phyloP scores from a whole-genome alignment of 2,888 invertebrate genomes.

The Polyommatus icarus region DNA sequence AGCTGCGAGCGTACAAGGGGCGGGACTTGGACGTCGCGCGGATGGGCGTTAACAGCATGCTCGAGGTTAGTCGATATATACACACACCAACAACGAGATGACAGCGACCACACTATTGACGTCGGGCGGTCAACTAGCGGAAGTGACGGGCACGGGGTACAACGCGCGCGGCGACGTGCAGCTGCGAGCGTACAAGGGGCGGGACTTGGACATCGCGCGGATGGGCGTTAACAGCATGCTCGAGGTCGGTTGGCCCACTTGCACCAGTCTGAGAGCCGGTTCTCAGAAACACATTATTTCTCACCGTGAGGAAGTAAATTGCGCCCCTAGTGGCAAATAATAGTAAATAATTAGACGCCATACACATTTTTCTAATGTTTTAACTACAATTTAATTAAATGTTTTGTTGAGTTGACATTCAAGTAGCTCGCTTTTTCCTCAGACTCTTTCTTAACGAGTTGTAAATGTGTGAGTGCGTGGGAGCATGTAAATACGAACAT shows the following conservation, averaged over 20 bases:
- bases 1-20: conserved; percentile 84
- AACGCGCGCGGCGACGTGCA: conserved; percentile 92
- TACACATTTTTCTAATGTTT: too few relatives aligned
- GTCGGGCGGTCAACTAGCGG: conserved; percentile 94
- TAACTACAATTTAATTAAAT: neutral
- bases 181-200: conserved; percentile 83
- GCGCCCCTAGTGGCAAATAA: too few relatives aligned
- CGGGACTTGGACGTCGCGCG: conserved; percentile 87
- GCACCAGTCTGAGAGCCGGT: too few relatives aligned
- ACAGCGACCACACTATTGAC: conserved; percentile 97
- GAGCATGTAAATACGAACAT: neutral
- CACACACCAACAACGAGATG: conserved; percentile 99
- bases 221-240: conserved; percentile 89
- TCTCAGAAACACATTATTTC: too few relatives aligned
- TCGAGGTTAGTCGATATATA: conserved; percentile 85
- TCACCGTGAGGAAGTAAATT: too few relatives aligned
- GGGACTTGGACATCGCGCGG: conserved; percentile 86
- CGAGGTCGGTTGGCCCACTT: conserved; percentile 80
- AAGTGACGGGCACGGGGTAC: conserved; percentile 96
- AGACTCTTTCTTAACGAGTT: neutral
- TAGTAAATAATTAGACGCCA: too few relatives aligned
- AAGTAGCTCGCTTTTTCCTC: neutral
- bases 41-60: conserved; percentile 87
- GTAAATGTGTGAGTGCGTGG: neutral
- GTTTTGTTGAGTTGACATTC: neutral